A percentile compares a stretch with the other conserved stretches of the same genome.
Evolutionary conservation across 2,797 vertebrate species (phyloP).

Genomic region (Babyrousa celebensis): DNA sequence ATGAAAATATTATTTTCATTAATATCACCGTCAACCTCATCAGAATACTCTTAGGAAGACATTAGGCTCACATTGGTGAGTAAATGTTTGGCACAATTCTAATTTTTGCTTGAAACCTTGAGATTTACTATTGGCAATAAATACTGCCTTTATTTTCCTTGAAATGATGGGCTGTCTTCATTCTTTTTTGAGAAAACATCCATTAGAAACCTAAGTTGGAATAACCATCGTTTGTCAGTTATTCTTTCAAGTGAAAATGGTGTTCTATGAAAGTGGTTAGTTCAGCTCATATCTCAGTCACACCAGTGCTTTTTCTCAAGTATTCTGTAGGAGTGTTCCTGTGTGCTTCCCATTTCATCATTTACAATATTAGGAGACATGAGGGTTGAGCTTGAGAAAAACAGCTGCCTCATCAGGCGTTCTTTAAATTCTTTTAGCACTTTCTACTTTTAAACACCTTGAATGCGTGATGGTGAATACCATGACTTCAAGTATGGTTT

Average conservation of each 20-base stretch:
- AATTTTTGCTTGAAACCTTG: conserved; percentile 59
- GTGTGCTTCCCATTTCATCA: not conserved
- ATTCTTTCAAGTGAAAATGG: conserved; percentile 5
- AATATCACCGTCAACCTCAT: not conserved
- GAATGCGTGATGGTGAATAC: not conserved
- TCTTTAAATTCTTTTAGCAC: not conserved
- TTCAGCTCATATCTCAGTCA: not conserved
- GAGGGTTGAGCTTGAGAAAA: not conserved
- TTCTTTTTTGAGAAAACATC: conserved; percentile 49
- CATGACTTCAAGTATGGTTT: not conserved
- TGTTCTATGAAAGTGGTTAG: not conserved
- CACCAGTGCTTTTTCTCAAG: not conserved
- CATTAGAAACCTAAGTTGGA: not conserved
- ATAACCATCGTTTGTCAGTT: not conserved
- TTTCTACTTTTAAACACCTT: not conserved
- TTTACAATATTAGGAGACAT: not conserved
- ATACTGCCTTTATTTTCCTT: conserved; percentile 30
- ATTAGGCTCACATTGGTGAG: not conserved
- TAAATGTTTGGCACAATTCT: conserved; percentile 29
- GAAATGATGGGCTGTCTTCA: not conserved
- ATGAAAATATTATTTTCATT: conserved; percentile 25
- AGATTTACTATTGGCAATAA: conserved; percentile 16
- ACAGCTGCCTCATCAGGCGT: not conserved
- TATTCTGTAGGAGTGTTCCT: not conserved
- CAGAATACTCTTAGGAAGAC: not conserved